These are phyloP conservation scores for Dastarcus helophoroides DNA, from an alignment of 2,888 invertebrate genomes.

Conservation along the genomic window DNA sequence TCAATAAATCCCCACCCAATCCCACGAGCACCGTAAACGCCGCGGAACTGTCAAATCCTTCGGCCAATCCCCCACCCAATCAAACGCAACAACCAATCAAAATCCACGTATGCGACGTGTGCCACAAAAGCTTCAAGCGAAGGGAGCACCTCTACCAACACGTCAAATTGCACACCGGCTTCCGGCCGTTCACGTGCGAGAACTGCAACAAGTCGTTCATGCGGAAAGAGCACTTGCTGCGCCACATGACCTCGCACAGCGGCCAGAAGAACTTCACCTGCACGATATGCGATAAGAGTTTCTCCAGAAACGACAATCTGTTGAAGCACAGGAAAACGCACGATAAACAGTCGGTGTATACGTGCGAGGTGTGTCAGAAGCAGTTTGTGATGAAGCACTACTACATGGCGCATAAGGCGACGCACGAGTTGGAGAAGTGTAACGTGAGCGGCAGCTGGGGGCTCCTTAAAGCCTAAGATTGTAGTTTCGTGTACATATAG, in stretches of 20 bases:
- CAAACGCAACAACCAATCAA: slow-evolving; percentile 12
- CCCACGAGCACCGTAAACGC: no score
- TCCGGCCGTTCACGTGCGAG: slow-evolving; percentile 53
- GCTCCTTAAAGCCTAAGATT: not conserved
- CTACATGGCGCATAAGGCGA: slow-evolving; percentile 49
- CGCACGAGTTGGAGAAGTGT: no score
- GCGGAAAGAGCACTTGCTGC: slow-evolving; percentile 55
- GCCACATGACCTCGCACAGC: slow-evolving; percentile 55
- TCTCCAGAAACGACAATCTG: slow-evolving; percentile 46
- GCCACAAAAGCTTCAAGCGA: slow-evolving; percentile 53
- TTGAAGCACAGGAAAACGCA: slow-evolving; percentile 50
- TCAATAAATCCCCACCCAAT: no score
- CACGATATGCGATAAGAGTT: slow-evolving; percentile 43
- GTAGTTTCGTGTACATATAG: not conserved
- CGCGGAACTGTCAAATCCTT: slow-evolving; percentile 5
- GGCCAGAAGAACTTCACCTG: slow-evolving; percentile 56
- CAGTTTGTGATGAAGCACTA: slow-evolving; percentile 56
- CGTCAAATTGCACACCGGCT: slow-evolving; percentile 52
- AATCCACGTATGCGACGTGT: slow-evolving; percentile 42
- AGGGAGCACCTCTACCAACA: slow-evolving; percentile 60
- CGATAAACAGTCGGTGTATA: slow-evolving; percentile 44
- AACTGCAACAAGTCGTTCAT: slow-evolving; percentile 56
- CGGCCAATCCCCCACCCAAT: slow-evolving; percentile 3
- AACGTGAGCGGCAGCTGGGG: no score
- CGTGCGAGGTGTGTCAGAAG: slow-evolving; percentile 54